Evolutionary conservation across 2,888 invertebrate species (phyloP), one percentile per base, ranked within the genome.

Genomic region (Perizoma flavofasciatum): DNA sequence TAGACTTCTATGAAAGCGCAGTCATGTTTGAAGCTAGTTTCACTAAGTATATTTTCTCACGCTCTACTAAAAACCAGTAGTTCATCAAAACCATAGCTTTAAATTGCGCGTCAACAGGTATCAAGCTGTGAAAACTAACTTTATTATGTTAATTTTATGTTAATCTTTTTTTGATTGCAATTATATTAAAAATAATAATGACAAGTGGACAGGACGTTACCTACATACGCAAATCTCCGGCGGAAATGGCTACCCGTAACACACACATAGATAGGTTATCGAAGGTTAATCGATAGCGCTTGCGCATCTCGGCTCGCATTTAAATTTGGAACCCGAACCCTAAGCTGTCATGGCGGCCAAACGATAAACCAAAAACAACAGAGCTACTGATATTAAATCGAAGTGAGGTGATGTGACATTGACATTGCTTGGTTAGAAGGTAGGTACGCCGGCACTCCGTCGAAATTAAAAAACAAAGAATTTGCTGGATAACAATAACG

Each of bases 291-390:
- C 89, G 82, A 77, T 77, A 77, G 79, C 88, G 87, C 81, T 80
- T 81, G 87, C 87, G 88, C 89, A 89, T 89, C 89, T 88, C 83
- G 81, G 69, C 69, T 73, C 85, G 88, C 87, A 90, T 91, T 91
- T 87, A 91, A 91, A 91, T 89, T 89, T 88, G 78, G 85, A 86
- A 81, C 81, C 80, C 54, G 54, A 47, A 47, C 54, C 48, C 58
- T 78, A 71, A 81, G 85, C 85, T 81, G 85, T 88, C 87, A 88
- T 88, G 85, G 86, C 87, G 81, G 82, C 83, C 78, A 74, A 78
- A 73, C 75, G 71, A 74, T 76, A 77, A 74, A 77, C 80, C 82
- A 81, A 78, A 85, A 85, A 82, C 78, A 74, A 69, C 71, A 67
- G 71, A 71, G 71, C 68, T 63, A 71, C 71, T 76, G 74, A 77